Conservation (phyloP, 1,140 invertebrate species). For the Drosophila mojavensis region DNA sequence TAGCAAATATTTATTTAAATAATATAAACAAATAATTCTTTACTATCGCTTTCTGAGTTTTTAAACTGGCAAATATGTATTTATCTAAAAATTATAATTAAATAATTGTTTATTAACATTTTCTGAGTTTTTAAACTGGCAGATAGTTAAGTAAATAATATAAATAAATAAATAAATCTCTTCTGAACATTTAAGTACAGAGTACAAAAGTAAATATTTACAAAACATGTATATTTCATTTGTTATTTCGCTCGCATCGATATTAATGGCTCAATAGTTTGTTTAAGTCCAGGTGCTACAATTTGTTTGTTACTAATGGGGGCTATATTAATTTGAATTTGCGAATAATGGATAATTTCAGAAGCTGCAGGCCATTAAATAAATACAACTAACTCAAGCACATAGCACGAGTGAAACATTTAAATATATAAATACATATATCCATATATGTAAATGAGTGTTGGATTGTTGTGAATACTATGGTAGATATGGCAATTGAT, state of each 20-base stretch:
- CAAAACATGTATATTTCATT: neutral
- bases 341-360: neutral
- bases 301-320: neutral
- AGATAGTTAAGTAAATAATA: too few relatives aligned
- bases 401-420: too few relatives aligned
- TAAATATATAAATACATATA: neutral
- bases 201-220: neutral
- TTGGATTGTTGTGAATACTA: neutral
- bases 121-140: too few relatives aligned
- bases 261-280: constrained; percentile 1
- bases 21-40: too few relatives aligned
- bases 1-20: too few relatives aligned
- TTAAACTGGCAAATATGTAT: too few relatives aligned
- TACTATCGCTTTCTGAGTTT: too few relatives aligned
- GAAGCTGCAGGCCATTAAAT: too few relatives aligned
- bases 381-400: too few relatives aligned
- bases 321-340: neutral
- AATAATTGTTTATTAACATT: too few relatives aligned
- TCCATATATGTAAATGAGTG: neutral
- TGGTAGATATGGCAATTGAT: neutral
- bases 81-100: too few relatives aligned
- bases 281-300: neutral
- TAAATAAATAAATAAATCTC: too few relatives aligned
- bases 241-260: neutral
- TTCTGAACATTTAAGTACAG: neutral